These are phyloP conservation scores for Hartigia nigra DNA, from an alignment of 2,888 invertebrate species.

Conservation along the genomic window DNA sequence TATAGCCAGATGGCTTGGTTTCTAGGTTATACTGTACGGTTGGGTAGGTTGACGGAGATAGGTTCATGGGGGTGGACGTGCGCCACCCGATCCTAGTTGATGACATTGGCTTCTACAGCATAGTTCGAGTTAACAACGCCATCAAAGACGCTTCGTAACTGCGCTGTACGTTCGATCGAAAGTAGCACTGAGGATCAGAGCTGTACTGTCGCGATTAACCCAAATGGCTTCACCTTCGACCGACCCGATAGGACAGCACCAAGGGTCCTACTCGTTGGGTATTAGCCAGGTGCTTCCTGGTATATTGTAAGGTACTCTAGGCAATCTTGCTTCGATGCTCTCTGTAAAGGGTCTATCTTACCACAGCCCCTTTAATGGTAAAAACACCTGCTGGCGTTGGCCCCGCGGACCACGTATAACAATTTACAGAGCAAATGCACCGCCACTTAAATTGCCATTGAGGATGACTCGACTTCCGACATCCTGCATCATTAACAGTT, in stretches of 20 bases:
- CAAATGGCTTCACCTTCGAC: conserved; percentile 6
- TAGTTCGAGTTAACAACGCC: not conserved
- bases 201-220: conserved; percentile 7
- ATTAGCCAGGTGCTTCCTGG: conserved; percentile 20
- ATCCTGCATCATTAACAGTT: not conserved
- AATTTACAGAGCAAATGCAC: conserved; percentile 29
- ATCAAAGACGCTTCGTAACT: conserved; percentile 3
- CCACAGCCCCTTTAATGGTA: conserved; percentile 21
- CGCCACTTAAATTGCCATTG: conserved; percentile 17
- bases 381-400: conserved; percentile 9
- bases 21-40: not conserved
- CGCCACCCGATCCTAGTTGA: not conserved
- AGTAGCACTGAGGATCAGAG: not conserved
- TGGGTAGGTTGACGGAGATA: not conserved
- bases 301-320: conserved; percentile 24
- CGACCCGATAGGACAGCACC: not conserved
- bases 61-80: not conserved
- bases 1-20: not conserved
- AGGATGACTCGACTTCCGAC: not conserved
- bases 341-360: not conserved
- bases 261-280: conserved; percentile 8
- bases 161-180: conserved; percentile 1
- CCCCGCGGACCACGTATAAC: conserved; percentile 19
- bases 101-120: not conserved
- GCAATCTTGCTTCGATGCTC: conserved; percentile 24